Base-by-base conservation (phyloP, 2,113 vertebrate genomes). In the Leptobrachium ailaonicum region DNA sequence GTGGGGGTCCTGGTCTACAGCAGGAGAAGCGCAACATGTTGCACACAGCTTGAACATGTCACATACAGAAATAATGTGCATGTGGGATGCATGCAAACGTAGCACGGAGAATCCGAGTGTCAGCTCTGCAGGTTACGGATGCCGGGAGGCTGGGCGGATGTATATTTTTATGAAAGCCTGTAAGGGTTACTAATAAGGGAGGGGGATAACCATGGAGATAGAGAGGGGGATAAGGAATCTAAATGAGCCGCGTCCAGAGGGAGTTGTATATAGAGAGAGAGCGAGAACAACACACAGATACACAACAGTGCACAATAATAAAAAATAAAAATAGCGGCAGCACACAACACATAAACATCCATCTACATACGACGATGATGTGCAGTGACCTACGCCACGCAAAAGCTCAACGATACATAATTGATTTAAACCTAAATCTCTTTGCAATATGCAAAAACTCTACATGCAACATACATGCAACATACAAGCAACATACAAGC, bases 131-230 rank as follows among this genome's bases (percentile, higher is more conserved):
- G 64, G 13, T 10, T n/a, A 14, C 20, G 54, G 2, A 53, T 41
- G 40, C 6, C 4, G 44, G 32, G 50, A 41, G 62, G 50, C 10
- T n/a, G 47, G 4, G 47, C 47, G 8, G 4, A 4, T 50, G 47
- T 8, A 5, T 8, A 5, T 32, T 41, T 72, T 32, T 56, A 32
- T 5, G 7, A 40, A 6, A 20, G n/a, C 6, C 9, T 6, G 63
- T 66, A 73, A 43, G 45, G 50, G 70, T 80, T 80, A 73, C 67
- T 68, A 42, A 12, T n/a, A 58, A 73, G 53, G 72, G 42, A 41
- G 50, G 53, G n/a, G 45, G 47, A 80, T 80, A 80, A 74, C 78
- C 78, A 80, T 73, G 78, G 71, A 73, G 78, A 80, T 50, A 68
- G 71, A 45, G 71, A 73, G 63, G 63, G 47, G 63, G 78, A 60